Percentiles rank a stretch among this genome's conserved stretches.
Evolutionary conservation across 2,113 vertebrate genomes (phyloP).

Genomic region (Canis aureus): DNA sequence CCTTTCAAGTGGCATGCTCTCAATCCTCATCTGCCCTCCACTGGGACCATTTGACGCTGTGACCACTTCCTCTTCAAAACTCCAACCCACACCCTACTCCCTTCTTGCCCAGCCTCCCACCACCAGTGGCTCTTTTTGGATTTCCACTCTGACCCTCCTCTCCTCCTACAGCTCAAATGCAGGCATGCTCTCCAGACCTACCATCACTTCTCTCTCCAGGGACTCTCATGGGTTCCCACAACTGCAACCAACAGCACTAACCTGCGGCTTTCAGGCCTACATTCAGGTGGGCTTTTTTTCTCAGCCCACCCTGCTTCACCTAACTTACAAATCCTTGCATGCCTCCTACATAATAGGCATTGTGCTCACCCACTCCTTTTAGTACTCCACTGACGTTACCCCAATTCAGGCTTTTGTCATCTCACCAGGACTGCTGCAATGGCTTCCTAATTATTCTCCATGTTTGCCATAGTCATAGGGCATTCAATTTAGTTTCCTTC

Average conservation of each 20-base stretch:
- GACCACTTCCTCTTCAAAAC: constrained; percentile 51
- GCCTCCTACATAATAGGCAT: too few relatives aligned
- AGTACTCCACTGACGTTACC: background rate
- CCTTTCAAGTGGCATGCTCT: background rate
- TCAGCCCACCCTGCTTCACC: background rate
- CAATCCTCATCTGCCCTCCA: background rate
- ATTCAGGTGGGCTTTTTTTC: background rate
- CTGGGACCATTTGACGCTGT: background rate
- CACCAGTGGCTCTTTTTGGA: too few relatives aligned
- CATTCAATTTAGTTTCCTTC: background rate
- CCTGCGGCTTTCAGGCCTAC: background rate
- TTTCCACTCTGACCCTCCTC: background rate
- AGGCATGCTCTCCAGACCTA: background rate
- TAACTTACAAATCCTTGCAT: background rate
- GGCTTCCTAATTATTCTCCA: background rate
- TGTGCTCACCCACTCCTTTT: background rate
- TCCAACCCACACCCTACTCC: background rate
- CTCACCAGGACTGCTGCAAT: background rate
- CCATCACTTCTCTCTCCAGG: background rate
- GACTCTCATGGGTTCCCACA: background rate
- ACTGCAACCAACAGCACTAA: background rate
- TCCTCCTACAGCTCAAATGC: background rate
- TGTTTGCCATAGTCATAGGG: fast-evolving
- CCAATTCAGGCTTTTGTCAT: background rate
- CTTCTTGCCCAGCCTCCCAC: background rate